Evolutionary conservation across 2,113 vertebrate species (phyloP), one percentile per base, ranked within the genome.

Genomic region (Zootoca vivipara): DNA sequence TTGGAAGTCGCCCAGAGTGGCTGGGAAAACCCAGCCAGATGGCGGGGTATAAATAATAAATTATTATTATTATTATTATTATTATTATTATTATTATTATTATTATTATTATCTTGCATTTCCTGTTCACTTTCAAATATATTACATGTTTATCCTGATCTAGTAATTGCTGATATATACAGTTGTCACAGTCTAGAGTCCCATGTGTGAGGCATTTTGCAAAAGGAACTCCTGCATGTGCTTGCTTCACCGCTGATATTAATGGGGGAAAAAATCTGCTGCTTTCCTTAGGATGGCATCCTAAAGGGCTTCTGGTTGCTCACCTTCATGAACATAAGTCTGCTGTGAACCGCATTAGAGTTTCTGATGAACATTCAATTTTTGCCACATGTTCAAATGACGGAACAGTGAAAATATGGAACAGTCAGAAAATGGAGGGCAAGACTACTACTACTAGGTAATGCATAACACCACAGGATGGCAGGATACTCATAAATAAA

Each of bases 381-480:
- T 99, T 99, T 91, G 98, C 99, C 74, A 99, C 99, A 1, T 99
- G 98, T 89, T 99, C 99, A 88, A 99, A 99, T 28, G 99, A 99
- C 89, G 99, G 99, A 75, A 98, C 98, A 0, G 98, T 99, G 82
- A 99, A 99, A 93, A 98, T 99, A 74, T 99, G 99, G 99, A 99
- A 99, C 94, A 99, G 99, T 92, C 99, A 99, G 89, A 99, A 99
- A 96, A 99, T 99, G 99, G 99, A 99, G 94, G 99, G 99, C 69
- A 99, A 99, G 95, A 99, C 98, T 56, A 99, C 98, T 8, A 99
- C 99, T 78, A 99, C 98, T 85, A 98, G 99, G 99, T 99, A 96
- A 67, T 18, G 82, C 85, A 78, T 79, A 92, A 89, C 1, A 40
- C 6, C 0, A 15, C 10, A 20, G 35, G 12, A 72, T 42, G 73